Evolutionary conservation across 2,113 vertebrate genomes (phyloP).

Genomic region (Calyptomena viridis): DNA sequence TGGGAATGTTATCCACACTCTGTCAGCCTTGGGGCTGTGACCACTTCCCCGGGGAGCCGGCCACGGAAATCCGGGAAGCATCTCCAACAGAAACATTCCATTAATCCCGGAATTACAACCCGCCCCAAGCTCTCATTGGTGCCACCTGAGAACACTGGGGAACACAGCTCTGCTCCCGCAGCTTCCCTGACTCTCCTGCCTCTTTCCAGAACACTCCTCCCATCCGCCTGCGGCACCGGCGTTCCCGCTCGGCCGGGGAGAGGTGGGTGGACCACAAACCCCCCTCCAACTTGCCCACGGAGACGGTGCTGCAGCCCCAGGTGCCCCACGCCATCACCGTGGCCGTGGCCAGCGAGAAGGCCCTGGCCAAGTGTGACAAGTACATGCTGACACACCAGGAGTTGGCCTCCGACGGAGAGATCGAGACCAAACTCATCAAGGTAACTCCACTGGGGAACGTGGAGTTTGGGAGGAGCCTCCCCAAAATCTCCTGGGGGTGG

Average conservation of each 20-base stretch:
- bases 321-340: slow-evolving; percentile 90
- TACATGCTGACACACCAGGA: slow-evolving; percentile 98
- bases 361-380: slow-evolving; percentile 90
- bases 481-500: too few species aligned
- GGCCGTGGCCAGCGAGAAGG: slow-evolving; percentile 83
- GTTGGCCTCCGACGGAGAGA: slow-evolving; percentile 93
- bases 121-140: neutral
- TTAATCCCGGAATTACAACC: too few species aligned
- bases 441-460: slow-evolving; percentile 54
- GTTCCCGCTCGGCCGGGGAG: slow-evolving; percentile 89
- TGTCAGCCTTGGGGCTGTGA: neutral
- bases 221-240: slow-evolving; percentile 79
- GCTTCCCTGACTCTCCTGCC: slow-evolving; percentile 39
- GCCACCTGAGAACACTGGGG: neutral
- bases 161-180: neutral
- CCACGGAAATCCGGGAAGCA: neutral
- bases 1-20: neutral
- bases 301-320: slow-evolving; percentile 90
- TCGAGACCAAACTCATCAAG: slow-evolving; percentile 94
- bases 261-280: slow-evolving; percentile 97
- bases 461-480: too few species aligned
- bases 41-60: neutral
- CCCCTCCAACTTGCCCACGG: slow-evolving; percentile 82
- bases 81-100: neutral
- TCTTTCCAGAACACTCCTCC: slow-evolving; percentile 78